Conservation (phyloP, 2,888 invertebrate genomes). For the Mechanitis messenoides region DNA sequence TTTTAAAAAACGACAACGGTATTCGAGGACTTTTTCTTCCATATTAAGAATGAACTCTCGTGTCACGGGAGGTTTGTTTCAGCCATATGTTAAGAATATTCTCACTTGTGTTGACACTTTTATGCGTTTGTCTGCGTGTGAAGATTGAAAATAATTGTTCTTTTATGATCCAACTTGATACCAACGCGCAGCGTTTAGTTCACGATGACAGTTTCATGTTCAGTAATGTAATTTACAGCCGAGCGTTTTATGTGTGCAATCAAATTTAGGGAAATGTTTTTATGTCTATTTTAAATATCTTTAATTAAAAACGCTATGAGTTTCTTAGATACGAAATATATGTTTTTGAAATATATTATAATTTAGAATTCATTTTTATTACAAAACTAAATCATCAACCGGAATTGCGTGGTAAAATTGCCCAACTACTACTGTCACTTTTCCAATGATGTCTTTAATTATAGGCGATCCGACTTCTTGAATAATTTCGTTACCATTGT, state of each 20-base stretch:
- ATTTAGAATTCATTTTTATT: constrained; percentile 11
- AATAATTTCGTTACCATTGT: constrained; percentile 35
- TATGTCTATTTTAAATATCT: constrained; percentile 16
- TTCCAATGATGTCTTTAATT: constrained; percentile 30
- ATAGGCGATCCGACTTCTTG: constrained; percentile 37
- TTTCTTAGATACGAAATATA: neutral
- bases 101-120: constrained; percentile 60
- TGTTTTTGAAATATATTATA: neutral
- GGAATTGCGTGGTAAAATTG: constrained; percentile 28
- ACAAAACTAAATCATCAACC: constrained; percentile 33
- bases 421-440: constrained; percentile 15
- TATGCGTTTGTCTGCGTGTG: constrained; percentile 58
- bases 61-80: constrained; percentile 35
- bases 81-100: constrained; percentile 57
- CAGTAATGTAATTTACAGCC: constrained; percentile 43
- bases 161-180: constrained; percentile 49
- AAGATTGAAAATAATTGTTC: constrained; percentile 64
- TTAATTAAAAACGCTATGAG: constrained; percentile 2
- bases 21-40: constrained; percentile 12
- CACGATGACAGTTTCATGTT: constrained; percentile 60
- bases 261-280: constrained; percentile 23
- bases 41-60: constrained; percentile 29
- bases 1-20: neutral
- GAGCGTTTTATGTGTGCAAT: constrained; percentile 30
- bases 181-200: constrained; percentile 68